Evolutionary conservation across 2,113 vertebrate genomes (phyloP).

Genomic region (Lophochroa leadbeateri): DNA sequence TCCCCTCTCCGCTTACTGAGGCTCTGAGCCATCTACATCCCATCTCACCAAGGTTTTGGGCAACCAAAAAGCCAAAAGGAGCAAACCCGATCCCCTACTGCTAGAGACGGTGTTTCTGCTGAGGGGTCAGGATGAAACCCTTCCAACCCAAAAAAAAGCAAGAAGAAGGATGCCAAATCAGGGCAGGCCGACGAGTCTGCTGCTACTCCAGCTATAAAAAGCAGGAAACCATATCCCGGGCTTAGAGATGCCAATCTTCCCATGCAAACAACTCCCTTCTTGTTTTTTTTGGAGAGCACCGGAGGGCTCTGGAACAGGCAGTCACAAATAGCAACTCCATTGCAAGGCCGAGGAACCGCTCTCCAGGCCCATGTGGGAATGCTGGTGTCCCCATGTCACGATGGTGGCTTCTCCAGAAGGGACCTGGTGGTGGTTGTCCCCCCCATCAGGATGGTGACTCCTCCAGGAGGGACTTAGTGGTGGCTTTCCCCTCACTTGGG

Average conservation of each 20-base stretch:
- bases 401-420: neutral
- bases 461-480: neutral
- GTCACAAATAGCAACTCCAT: slow-evolving; percentile 45
- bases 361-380: neutral
- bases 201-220: slow-evolving; percentile 61
- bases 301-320: neutral
- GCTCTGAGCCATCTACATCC: slow-evolving; percentile 63
- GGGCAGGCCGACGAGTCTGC: slow-evolving; percentile 46
- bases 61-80: neutral
- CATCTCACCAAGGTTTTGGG: slow-evolving; percentile 27
- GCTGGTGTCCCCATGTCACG: neutral
- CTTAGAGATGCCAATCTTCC: slow-evolving; percentile 69
- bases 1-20: slow-evolving; percentile 1
- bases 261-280: slow-evolving; percentile 66
- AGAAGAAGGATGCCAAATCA: slow-evolving; percentile 53
- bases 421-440: neutral
- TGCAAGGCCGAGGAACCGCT: neutral
- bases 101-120: neutral
- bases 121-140: slow-evolving; percentile 49
- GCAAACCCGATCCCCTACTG: neutral
- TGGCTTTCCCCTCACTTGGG: rapidly evolving
- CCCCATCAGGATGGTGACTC: rapidly evolving
- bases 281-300: slow-evolving; percentile 64
- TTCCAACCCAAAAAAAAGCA: neutral
- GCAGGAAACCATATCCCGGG: slow-evolving; percentile 65